These are phyloP conservation scores for Cheilinus undulatus DNA, from an alignment of 2,113 vertebrate genomes.

Conservation along the genomic window DNA sequence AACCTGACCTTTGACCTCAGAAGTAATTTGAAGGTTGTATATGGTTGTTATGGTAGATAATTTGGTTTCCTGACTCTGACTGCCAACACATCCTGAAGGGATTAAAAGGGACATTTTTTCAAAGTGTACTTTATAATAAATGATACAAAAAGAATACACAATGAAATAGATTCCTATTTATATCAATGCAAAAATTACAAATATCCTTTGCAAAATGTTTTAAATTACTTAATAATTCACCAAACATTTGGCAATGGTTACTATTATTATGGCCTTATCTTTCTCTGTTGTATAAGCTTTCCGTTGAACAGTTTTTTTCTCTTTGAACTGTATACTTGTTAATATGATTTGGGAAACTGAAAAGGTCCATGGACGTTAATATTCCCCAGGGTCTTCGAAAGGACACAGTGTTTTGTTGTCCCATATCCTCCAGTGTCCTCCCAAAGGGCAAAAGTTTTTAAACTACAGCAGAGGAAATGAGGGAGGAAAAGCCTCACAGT, in stretches of 20 bases:
- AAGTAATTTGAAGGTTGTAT: constrained; percentile 1
- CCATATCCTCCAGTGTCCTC: constrained; percentile 62
- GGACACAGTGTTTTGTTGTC: constrained; percentile 55
- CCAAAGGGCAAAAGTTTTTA: constrained; percentile 31
- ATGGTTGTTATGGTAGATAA: too few species aligned
- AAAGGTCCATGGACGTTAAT: not conserved
- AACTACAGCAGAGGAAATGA: constrained; percentile 27
- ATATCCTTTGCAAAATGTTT: too few species aligned
- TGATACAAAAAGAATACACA: too few species aligned
- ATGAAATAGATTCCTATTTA: too few species aligned
- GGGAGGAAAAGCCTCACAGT: not conserved
- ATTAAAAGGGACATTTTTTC: not conserved
- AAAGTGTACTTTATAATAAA: not conserved
- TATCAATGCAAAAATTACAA: too few species aligned
- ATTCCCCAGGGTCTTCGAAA: constrained; percentile 7
- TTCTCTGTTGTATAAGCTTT: not conserved
- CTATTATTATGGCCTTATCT: not conserved
- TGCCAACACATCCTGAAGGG: not conserved
- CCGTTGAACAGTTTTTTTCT: not conserved
- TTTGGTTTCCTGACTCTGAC: not conserved
- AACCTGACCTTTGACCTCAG: too few species aligned
- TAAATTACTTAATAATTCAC: too few species aligned
- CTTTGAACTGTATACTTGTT: not conserved
- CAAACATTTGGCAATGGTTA: too few species aligned
- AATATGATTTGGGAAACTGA: not conserved